Evolutionary conservation across 2,888 invertebrate species (phyloP).

Genomic region (Nezara viridula): DNA sequence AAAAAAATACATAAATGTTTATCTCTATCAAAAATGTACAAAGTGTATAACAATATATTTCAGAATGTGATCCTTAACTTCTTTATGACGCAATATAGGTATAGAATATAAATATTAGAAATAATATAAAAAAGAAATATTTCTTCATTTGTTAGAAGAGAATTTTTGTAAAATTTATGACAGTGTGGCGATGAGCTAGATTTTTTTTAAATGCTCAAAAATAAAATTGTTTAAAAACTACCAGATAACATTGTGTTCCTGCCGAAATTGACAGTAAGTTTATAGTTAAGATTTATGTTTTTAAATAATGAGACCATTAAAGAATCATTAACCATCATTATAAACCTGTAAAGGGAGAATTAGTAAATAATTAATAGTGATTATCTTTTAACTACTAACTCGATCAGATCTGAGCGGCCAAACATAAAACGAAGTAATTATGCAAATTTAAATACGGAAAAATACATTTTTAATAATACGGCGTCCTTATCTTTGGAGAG

Average conservation of each 20-base stretch:
- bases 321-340: background rate
- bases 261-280: background rate
- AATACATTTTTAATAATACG: background rate
- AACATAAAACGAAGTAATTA: background rate
- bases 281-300: background rate
- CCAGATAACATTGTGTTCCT: background rate
- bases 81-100: too few relatives aligned
- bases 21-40: too few relatives aligned
- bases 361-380: background rate
- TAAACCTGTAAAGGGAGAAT: background rate
- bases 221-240: background rate
- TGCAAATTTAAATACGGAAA: background rate
- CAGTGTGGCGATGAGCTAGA: too few relatives aligned
- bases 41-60: too few relatives aligned
- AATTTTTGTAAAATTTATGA: too few relatives aligned
- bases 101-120: too few relatives aligned
- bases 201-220: too few relatives aligned
- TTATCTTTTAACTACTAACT: background rate
- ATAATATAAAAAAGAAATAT: too few relatives aligned
- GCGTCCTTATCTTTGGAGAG: background rate
- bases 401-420: background rate
- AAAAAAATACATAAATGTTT: too few relatives aligned
- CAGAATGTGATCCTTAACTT: too few relatives aligned
- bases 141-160: too few relatives aligned
- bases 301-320: background rate